Conservation (phyloP, 2,797 vertebrate genomes). For the Arctocebus calabarensis region DNA sequence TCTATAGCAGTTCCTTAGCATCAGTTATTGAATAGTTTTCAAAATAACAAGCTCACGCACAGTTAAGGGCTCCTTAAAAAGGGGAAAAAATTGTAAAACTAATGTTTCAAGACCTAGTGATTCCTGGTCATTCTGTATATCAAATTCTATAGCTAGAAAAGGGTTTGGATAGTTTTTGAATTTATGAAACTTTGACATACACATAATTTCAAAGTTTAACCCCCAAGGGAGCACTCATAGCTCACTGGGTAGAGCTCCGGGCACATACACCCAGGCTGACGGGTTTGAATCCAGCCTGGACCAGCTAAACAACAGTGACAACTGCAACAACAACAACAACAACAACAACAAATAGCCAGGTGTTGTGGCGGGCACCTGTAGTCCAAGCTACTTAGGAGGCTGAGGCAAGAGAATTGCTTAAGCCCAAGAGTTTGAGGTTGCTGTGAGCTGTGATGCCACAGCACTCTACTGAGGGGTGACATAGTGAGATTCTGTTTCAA, state of each 20-base stretch:
- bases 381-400: too few species aligned
- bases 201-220: background rate
- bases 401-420: too few species aligned
- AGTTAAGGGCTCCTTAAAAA: constrained; percentile 20
- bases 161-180: constrained; percentile 32
- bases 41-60: background rate
- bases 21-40: background rate
- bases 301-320: too few species aligned
- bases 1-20: background rate
- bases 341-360: too few species aligned
- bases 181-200: background rate
- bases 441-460: too few species aligned
- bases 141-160: constrained; percentile 18
- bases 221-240: background rate
- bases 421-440: too few species aligned
- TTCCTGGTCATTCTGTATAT: background rate
- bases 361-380: too few species aligned
- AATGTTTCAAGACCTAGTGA: constrained; percentile 17
- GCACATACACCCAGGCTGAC: background rate
- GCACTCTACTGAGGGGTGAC: too few species aligned
- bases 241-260: too few species aligned
- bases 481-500: too few species aligned
- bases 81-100: background rate
- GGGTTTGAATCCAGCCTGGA: too few species aligned
- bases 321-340: too few species aligned